A percentile compares a stretch with the other conserved stretches of the same genome.
phyloP scores from a whole-genome alignment of 2,888 invertebrate genomes.

The Cataglyphis livida region DNA sequence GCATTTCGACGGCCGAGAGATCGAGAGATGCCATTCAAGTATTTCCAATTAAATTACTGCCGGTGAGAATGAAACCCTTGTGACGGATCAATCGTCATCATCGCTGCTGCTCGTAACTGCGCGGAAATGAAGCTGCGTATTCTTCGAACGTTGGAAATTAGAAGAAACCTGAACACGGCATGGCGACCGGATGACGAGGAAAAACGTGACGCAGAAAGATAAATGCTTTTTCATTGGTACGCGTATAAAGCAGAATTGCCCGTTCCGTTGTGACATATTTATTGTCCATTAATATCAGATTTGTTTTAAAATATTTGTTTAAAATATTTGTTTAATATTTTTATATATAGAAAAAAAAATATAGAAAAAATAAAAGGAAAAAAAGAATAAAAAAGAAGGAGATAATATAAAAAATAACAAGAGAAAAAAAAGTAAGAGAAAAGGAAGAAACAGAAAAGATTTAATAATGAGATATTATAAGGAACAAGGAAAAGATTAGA shows the following conservation, averaged over 20 bases:
- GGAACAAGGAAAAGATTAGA: background rate
- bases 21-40: conserved; percentile 78
- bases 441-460: background rate
- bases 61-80: conserved; percentile 54
- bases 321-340: background rate
- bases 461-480: background rate
- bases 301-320: background rate
- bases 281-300: background rate
- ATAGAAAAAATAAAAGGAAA: background rate
- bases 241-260: background rate
- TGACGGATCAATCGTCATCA: conserved; percentile 4
- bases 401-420: background rate
- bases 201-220: conserved; percentile 30
- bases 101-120: conserved; percentile 58
- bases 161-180: conserved; percentile 66
- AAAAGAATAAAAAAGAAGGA: background rate
- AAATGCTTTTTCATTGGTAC: conserved; percentile 31
- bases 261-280: background rate
- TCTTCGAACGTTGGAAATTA: conserved; percentile 64
- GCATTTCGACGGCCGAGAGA: conserved; percentile 70
- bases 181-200: conserved; percentile 44
- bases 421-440: background rate
- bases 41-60: conserved; percentile 75
- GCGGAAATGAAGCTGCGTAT: conserved; percentile 63
- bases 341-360: background rate